Base-by-base conservation (phyloP, 2,888 invertebrate species). In the Noctua janthe region DNA sequence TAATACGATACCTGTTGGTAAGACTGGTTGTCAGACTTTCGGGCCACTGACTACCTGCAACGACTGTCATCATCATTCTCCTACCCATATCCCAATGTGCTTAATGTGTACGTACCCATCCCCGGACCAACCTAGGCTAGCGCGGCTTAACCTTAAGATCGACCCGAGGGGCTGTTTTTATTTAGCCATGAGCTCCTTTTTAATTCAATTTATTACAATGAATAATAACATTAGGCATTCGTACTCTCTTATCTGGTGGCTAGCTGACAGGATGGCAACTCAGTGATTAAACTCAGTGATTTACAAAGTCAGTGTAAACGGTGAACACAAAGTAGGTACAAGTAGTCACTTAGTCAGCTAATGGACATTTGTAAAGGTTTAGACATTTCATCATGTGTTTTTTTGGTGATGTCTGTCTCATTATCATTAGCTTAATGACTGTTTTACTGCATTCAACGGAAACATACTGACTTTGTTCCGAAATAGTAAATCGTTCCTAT, bases 361-460 rank as follows among this genome's bases (percentile, higher is more conserved):
- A 49, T 54, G 35, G 35, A 29, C 8, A 71, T 71, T 83, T 59
- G 49, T 83, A 56, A 71, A 66, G 71, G 64, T 66, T 51, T 29
- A 78, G 6, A 39, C 11, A 69, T 72, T 79, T 69, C 67, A 67
- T 54, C 67, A 82, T 79, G 35, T 67, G 51, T 29, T 78, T 62
- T 62, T 71, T 69, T 72, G 84, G 17, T 15, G 1, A 71, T 66
- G 66, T 71, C 43, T 72, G 54, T 6, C 79, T 72, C 47, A 69
- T 82, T 79, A 69, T 54, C 67, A 78, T 82, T 62, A 72, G 47
- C 54, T 10, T 70, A 79, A 72, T 72, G 59, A 69, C 84, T 69
- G 35, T 54, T 71, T 71, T 71, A n/a, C 59, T 59, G 5, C 23
- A 71, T 59, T 71, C 39, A 47, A 47, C 29, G 4, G 11, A 67